Evolutionary conservation across 2,113 vertebrate species (phyloP).

Genomic region (Clarias batrachus): DNA sequence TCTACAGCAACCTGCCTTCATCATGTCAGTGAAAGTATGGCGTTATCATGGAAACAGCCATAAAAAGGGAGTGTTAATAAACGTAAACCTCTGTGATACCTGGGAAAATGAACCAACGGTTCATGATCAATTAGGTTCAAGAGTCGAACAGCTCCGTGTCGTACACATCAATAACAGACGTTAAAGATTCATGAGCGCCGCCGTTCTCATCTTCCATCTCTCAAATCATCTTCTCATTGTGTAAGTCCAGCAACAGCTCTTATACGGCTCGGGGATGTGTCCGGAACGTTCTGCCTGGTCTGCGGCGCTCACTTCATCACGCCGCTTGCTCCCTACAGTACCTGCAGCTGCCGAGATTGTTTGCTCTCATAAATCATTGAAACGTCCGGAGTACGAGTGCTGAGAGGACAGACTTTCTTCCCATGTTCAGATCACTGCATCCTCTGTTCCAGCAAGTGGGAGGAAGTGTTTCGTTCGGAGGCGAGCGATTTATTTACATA

Average conservation of each 20-base stretch:
- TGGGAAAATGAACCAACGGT: not conserved
- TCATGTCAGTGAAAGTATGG: not conserved
- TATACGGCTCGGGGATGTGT: conserved; percentile 7
- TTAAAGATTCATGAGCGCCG: not conserved
- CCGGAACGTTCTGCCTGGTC: conserved; percentile 1
- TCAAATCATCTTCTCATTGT: not conserved
- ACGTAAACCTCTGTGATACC: not conserved
- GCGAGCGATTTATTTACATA: conserved; percentile 38
- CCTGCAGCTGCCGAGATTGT: conserved; percentile 25
- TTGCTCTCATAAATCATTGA: conserved; percentile 46
- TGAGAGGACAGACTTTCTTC: conserved; percentile 25
- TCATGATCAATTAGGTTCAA: not conserved
- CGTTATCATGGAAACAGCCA: not conserved
- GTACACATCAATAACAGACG: not conserved
- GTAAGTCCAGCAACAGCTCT: not conserved
- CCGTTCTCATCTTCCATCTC: not conserved
- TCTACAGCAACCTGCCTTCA: not conserved
- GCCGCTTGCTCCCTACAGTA: not conserved
- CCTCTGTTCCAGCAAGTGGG: conserved; percentile 11
- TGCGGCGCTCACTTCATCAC: conserved; percentile 3
- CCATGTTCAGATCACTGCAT: conserved; percentile 35
- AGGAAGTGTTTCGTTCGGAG: conserved; percentile 31
- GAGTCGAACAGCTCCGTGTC: not conserved
- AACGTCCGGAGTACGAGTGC: conserved; percentile 31
- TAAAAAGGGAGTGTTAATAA: not conserved